phyloP scores from a whole-genome alignment of 2,113 vertebrate species.

The Dasyprocta punctata region DNA sequence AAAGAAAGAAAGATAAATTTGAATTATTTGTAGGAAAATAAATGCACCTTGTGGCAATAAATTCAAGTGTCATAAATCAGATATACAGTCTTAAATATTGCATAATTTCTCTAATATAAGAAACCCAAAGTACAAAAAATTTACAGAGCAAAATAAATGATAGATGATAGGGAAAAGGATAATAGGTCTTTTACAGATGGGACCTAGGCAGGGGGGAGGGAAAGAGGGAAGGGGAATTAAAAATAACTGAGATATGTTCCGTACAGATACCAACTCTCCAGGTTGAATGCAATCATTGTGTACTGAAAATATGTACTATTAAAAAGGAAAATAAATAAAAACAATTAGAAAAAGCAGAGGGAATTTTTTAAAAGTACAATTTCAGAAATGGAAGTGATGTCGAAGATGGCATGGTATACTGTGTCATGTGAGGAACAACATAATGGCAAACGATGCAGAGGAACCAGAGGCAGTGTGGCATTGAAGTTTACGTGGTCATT shows the following conservation, averaged over 20 bases:
- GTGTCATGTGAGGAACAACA: not conserved
- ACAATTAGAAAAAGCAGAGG: not conserved
- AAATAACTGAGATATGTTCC: not conserved
- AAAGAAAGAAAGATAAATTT: too few species aligned
- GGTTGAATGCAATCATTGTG: not conserved
- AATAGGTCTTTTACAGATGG: not conserved
- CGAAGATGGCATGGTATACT: not conserved
- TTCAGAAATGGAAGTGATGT: not conserved
- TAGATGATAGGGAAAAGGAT: not conserved
- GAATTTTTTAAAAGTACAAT: not conserved
- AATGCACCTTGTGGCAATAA: too few species aligned
- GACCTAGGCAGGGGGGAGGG: not conserved
- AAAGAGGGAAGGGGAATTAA: not conserved
- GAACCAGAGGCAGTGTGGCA: not conserved
- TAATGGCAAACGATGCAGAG: not conserved
- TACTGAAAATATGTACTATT: not conserved
- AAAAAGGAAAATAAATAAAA: not conserved
- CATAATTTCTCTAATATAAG: too few species aligned
- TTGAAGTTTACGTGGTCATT: accelerated
- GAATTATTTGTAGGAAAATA: too few species aligned
- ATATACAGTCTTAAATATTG: too few species aligned
- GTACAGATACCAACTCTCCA: not conserved
- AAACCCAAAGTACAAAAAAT: too few species aligned
- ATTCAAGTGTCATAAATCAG: too few species aligned
- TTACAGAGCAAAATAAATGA: not conserved